Conservation (phyloP, 1,140 invertebrate species). For the Aphelenchoides avenae region DNA sequence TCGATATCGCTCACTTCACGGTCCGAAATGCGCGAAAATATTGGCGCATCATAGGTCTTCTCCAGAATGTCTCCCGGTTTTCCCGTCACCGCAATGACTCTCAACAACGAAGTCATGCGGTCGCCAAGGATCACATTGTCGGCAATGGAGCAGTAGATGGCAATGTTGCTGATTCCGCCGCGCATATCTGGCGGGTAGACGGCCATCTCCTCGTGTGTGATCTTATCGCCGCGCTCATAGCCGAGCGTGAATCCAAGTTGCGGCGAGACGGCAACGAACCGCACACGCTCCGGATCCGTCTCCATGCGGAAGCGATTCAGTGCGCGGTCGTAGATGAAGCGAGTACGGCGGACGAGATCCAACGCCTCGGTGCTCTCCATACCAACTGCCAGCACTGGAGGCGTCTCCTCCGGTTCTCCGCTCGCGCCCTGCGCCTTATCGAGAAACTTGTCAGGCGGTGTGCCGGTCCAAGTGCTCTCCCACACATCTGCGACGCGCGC, state of each 20-base stretch:
- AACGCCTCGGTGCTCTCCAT: too few relatives aligned
- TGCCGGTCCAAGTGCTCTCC: too few relatives aligned
- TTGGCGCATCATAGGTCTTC: constrained; percentile 14
- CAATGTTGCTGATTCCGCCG: constrained; percentile 12
- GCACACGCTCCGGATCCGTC: neutral
- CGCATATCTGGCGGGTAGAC: constrained; percentile 9
- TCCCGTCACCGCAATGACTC: constrained; percentile 7
- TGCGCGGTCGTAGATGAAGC: neutral
- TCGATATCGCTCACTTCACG: too few relatives aligned
- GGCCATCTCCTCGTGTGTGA: constrained; percentile 2
- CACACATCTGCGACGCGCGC: too few relatives aligned
- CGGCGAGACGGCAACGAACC: neutral
- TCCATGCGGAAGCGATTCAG: neutral
- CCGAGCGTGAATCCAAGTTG: constrained; percentile 13
- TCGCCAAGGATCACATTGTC: constrained; percentile 9
- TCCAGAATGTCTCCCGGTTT: constrained; percentile 13
- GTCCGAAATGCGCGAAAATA: too few relatives aligned
- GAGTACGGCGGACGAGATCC: too few relatives aligned
- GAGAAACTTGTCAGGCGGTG: too few relatives aligned
- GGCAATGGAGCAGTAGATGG: constrained; percentile 4
- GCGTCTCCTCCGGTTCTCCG: too few relatives aligned
- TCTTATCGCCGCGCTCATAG: neutral
- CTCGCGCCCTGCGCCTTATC: too few relatives aligned
- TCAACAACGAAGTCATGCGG: constrained; percentile 1
- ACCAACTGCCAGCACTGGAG: too few relatives aligned